A percentile compares a stretch with the other conserved stretches of the same genome.
Conservation (phyloP, 2,113 vertebrate genomes). For the Chitala chitala region DNA sequence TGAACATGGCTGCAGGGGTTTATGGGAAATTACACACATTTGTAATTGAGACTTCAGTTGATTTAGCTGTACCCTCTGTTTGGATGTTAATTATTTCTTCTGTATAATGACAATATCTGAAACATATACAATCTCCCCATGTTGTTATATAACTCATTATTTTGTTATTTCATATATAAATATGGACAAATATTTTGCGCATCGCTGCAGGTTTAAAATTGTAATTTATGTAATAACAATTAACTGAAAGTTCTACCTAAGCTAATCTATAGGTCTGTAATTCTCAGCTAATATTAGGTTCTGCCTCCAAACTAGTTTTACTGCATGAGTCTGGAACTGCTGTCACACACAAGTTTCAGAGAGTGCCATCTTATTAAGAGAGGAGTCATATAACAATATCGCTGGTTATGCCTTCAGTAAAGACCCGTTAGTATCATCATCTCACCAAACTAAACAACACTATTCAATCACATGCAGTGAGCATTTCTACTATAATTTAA, state of each 20-base stretch:
- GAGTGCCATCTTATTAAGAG: too few relatives aligned
- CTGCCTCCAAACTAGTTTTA: too few relatives aligned
- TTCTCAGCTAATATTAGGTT: too few relatives aligned
- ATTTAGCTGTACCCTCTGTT: slow-evolving; percentile 17
- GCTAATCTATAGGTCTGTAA: neutral
- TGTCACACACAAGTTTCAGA: too few relatives aligned
- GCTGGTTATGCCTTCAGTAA: too few relatives aligned
- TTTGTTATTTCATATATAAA: neutral
- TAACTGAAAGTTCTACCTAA: neutral
- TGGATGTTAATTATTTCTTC: neutral
- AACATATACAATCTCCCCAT: neutral
- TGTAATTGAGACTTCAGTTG: slow-evolving; percentile 31
- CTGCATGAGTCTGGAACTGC: too few relatives aligned
- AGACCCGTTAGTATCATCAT: too few relatives aligned
- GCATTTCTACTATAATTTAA: too few relatives aligned
- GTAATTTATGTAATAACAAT: neutral
- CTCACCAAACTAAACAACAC: too few relatives aligned
- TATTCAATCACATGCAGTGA: too few relatives aligned
- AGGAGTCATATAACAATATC: too few relatives aligned
- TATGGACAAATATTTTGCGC: neutral
- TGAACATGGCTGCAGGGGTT: slow-evolving; percentile 45
- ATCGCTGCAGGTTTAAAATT: neutral
- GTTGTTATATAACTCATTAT: neutral
- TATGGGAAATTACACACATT: slow-evolving; percentile 47
- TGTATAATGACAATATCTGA: neutral